These are phyloP conservation scores for Plebejus anna DNA, from an alignment of 2,888 invertebrate genomes.

Conservation along the genomic window DNA sequence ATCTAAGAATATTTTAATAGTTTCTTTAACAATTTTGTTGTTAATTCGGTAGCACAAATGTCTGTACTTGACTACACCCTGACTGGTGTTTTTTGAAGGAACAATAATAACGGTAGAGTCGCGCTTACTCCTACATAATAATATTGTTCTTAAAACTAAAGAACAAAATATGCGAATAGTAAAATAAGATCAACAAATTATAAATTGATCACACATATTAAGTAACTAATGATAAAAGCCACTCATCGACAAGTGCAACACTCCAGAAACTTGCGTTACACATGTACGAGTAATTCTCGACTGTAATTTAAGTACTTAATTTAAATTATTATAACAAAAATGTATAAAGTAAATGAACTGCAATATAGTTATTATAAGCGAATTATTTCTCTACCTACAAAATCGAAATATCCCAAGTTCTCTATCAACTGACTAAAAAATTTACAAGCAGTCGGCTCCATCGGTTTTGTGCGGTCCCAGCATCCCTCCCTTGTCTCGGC, in stretches of 20 bases:
- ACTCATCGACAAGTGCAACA: too few species aligned
- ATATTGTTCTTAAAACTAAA: neutral
- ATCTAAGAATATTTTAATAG: neutral
- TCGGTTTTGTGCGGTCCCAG: slow-evolving; percentile 45
- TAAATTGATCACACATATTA: too few species aligned
- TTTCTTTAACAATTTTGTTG: slow-evolving; percentile 55
- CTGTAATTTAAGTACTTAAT: too few species aligned
- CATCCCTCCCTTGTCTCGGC: slow-evolving; percentile 47
- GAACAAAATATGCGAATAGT: neutral
- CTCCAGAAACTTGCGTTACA: too few species aligned
- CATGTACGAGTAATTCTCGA: too few species aligned
- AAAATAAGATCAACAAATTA: neutral
- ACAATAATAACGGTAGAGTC: slow-evolving; percentile 50
- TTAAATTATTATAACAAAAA: too few species aligned
- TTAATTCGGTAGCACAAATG: slow-evolving; percentile 60
- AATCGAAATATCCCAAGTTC: neutral
- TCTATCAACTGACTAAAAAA: slow-evolving; percentile 3
- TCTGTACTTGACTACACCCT: slow-evolving; percentile 70
- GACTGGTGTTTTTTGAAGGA: slow-evolving; percentile 60
- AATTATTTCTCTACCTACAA: neutral
- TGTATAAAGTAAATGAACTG: too few species aligned
- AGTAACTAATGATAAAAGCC: too few species aligned
- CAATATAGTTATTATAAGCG: too few species aligned
- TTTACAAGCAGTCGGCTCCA: slow-evolving; percentile 45
- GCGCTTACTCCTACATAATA: slow-evolving; percentile 31